Evolutionary conservation across 2,797 vertebrate genomes (phyloP).

Genomic region (Gephyroberyx darwinii): DNA sequence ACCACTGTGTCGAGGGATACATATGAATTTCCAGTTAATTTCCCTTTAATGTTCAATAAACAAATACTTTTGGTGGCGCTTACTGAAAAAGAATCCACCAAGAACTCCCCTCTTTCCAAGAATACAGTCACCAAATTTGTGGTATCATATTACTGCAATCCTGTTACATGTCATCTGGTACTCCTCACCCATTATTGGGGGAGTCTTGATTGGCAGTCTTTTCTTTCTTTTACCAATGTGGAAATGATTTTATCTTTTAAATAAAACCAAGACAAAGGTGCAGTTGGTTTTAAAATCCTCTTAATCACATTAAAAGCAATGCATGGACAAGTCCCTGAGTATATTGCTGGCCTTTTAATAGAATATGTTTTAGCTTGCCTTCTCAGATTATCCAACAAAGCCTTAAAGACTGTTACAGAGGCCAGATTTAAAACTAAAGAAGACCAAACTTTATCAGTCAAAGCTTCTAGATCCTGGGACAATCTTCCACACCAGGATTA

Average conservation of each 20-base stretch:
- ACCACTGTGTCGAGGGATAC: constrained; percentile 2
- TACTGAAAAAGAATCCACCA: neutral
- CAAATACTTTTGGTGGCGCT: neutral
- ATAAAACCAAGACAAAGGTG: neutral
- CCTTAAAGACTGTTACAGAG: neutral
- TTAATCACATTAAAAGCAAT: constrained; percentile 6
- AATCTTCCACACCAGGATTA: constrained; percentile 40
- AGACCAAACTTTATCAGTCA: constrained; percentile 20
- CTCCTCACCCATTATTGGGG: no score
- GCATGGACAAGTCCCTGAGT: constrained; percentile 16
- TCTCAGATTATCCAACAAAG: constrained; percentile 47
- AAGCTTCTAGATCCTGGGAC: constrained; percentile 38
- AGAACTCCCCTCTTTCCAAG: no score
- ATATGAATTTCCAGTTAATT: constrained; percentile 26
- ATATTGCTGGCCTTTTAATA: constrained; percentile 49
- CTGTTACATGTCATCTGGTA: no score
- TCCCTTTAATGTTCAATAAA: neutral
- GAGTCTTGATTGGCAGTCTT: neutral
- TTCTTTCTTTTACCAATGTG: neutral
- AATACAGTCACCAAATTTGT: no score
- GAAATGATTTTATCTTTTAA: neutral
- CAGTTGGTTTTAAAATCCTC: no score
- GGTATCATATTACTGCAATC: no score
- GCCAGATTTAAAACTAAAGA: constrained; percentile 28
- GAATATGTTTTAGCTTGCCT: constrained; percentile 33